Conservation (phyloP, 2,797 vertebrate species). For the Microctenopoma stevenorrisi region DNA sequence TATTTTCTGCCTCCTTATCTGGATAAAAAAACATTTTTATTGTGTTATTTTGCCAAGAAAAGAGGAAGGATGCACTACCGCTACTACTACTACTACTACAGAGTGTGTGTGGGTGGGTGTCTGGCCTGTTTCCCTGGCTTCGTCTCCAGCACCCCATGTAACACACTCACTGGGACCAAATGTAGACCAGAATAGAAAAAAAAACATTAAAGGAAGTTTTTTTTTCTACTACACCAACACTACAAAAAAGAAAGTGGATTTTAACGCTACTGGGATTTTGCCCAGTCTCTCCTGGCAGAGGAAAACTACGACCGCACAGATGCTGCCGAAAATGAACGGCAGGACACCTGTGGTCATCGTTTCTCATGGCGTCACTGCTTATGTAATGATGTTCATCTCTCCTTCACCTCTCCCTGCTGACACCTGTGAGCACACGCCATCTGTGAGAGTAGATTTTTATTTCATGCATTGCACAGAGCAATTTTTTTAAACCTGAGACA, state of each 20-base stretch:
- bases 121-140: slow-evolving; percentile 76
- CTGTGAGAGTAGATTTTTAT: slow-evolving; percentile 64
- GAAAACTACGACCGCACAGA: slow-evolving; percentile 21
- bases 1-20: slow-evolving; percentile 36
- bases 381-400: slow-evolving; percentile 63
- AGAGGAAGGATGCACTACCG: slow-evolving; percentile 66
- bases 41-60: slow-evolving; percentile 60
- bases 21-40: slow-evolving; percentile 38
- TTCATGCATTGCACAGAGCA: too few species aligned
- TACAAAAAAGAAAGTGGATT: slow-evolving; percentile 17
- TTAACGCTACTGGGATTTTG: slow-evolving; percentile 22
- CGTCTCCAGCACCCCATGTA: slow-evolving; percentile 58
- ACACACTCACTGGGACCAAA: slow-evolving; percentile 62
- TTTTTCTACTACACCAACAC: slow-evolving; percentile 52
- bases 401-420: slow-evolving; percentile 64
- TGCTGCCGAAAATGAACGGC: slow-evolving; percentile 10
- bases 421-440: slow-evolving; percentile 60
- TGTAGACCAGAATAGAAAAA: slow-evolving; percentile 62
- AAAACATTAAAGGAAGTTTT: slow-evolving; percentile 29
- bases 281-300: slow-evolving; percentile 15
- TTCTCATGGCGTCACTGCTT: slow-evolving; percentile 61
- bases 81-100: slow-evolving; percentile 58
- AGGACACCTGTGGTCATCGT: slow-evolving; percentile 64
- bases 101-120: slow-evolving; percentile 63
- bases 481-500: too few species aligned